Conservation (phyloP, 2,888 invertebrate genomes). For the Leptogaster cylindrica region DNA sequence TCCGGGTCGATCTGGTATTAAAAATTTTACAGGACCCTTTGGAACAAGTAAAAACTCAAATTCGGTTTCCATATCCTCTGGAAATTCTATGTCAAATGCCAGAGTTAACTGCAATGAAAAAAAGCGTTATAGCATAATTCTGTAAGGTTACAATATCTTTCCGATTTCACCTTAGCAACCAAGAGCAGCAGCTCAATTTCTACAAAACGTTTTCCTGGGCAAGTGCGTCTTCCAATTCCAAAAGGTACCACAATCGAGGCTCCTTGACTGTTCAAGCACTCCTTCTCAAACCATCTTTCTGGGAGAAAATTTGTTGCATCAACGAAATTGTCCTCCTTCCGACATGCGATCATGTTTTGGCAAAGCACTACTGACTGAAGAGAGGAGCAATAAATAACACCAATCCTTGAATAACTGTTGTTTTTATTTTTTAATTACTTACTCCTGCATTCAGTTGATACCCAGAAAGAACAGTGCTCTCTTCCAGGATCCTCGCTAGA, state of each 20-base stretch:
- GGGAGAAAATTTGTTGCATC: conserved; percentile 74
- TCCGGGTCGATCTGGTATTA: conserved; percentile 67
- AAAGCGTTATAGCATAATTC: too few species aligned
- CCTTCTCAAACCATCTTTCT: conserved; percentile 75
- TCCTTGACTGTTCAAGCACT: conserved; percentile 62
- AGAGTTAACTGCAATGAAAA: conserved; percentile 67
- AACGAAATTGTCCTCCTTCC: conserved; percentile 76
- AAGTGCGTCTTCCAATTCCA: conserved; percentile 79
- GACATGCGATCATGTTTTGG: conserved; percentile 83
- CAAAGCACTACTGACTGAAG: conserved; percentile 76
- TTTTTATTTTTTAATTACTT: conserved; percentile 53
- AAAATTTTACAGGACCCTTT: conserved; percentile 73
- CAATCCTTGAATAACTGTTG: too few species aligned
- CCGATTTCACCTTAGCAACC: conserved; percentile 70
- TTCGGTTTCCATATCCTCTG: conserved; percentile 73
- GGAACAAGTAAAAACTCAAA: conserved; percentile 85
- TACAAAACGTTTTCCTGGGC: conserved; percentile 85
- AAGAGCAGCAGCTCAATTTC: conserved; percentile 77
- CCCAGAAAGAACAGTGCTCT: conserved; percentile 73
- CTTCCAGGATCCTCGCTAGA: conserved; percentile 77
- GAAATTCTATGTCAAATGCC: conserved; percentile 73
- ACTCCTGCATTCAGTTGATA: conserved; percentile 76
- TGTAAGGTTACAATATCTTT: not conserved
- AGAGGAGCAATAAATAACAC: conserved; percentile 30
- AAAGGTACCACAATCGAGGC: conserved; percentile 77